Evolutionary conservation across 2,888 invertebrate species (phyloP), one percentile per base, ranked within the genome.

Genomic region (Entomobrya proxima): DNA sequence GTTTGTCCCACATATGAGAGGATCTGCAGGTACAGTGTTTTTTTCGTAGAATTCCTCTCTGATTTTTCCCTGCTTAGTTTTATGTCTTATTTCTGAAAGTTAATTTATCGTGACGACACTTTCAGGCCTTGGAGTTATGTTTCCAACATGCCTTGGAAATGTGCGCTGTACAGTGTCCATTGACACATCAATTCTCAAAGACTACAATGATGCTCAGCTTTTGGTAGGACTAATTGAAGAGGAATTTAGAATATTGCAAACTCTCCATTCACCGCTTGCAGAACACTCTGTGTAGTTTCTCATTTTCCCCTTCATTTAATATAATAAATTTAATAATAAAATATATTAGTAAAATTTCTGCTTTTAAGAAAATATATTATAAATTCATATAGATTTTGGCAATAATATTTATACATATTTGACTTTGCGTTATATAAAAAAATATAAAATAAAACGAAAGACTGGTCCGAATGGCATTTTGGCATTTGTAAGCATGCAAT

Each of bases 101-200:
- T n/a, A n/a, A n/a, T n/a, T n/a, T n/a, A n/a, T n/a, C n/a, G n/a
- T n/a, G n/a, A n/a, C n/a, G n/a, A n/a, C n/a, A n/a, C n/a, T 15
- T 11, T 27, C 47, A 89, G 89, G 88, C 18, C 18, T 89, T 30
- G 89, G 89, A 27, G 75, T 89, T 1, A 83, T 87, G 61, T 89
- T 89, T 40, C 67, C 89, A 6, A 89, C 88, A 18, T 87, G 85
- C 52, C 80, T 89, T 58, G 88, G 87, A 18, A 87, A 76, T 7
- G 83, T 88, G 3, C 75, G 89, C n/a, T 79, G 88, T 6, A 86
- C 88, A n/a, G 44, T 87, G 0, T 88, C 85, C 2, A 47, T 89
- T 40, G 89, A 89, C 47, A 83, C 80, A 3, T 52, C 85, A 0
- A 88, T 89, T 44, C 69, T 89, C 40, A 76, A 61, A 15, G 52